These are phyloP conservation scores for Eupithecia pulchellata DNA, from an alignment of 2,888 invertebrate genomes.

Conservation along the genomic window DNA sequence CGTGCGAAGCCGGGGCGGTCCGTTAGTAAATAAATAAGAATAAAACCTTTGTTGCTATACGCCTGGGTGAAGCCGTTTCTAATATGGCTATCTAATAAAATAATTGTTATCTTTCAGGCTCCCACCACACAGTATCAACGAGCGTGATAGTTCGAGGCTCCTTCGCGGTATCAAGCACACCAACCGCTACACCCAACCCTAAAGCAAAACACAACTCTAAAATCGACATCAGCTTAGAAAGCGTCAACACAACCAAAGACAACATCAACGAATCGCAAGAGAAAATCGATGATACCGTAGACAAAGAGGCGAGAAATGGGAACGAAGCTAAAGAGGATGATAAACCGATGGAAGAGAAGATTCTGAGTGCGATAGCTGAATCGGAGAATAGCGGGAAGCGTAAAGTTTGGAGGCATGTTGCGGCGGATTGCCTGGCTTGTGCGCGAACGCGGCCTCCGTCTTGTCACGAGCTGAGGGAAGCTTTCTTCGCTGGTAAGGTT, in stretches of 20 bases:
- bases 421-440: slow-evolving; percentile 73
- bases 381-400: slow-evolving; percentile 35
- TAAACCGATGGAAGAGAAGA: slow-evolving; percentile 35
- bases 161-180: slow-evolving; percentile 37
- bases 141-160: slow-evolving; percentile 35
- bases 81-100: too few relatives aligned
- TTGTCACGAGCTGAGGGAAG: slow-evolving; percentile 77
- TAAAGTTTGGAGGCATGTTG: slow-evolving; percentile 64
- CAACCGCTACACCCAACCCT: slow-evolving; percentile 30
- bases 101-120: slow-evolving; percentile 31
- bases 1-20: too few relatives aligned
- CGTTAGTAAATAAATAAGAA: too few relatives aligned
- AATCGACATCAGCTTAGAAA: slow-evolving; percentile 39
- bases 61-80: too few relatives aligned
- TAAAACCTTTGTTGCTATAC: too few relatives aligned
- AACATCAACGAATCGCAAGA: slow-evolving; percentile 29
- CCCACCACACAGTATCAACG: slow-evolving; percentile 38
- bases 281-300: slow-evolving; percentile 45
- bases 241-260: slow-evolving; percentile 51
- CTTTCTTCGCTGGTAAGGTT: slow-evolving; percentile 75
- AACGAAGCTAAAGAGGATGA: slow-evolving; percentile 39
- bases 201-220: slow-evolving; percentile 38
- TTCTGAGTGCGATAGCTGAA: slow-evolving; percentile 35
- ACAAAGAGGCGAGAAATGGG: slow-evolving; percentile 40
- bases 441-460: slow-evolving; percentile 74